Evolutionary conservation across 2,888 invertebrate species (phyloP).

Genomic region (Caenorhabditis plicata): DNA sequence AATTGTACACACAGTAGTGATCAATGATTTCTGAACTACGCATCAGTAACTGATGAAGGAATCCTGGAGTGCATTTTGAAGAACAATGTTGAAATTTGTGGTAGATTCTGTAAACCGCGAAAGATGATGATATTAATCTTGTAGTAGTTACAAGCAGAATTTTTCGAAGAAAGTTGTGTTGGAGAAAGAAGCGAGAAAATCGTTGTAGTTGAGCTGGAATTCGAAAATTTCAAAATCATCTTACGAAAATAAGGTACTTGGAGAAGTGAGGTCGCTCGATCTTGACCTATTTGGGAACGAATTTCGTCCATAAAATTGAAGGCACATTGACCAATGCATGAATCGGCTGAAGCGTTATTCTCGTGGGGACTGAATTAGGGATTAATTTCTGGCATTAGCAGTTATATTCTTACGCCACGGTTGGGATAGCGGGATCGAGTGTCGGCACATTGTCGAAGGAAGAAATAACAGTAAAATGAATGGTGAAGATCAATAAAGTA

Average conservation of each 20-base stretch:
- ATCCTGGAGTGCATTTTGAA: constrained; percentile 58
- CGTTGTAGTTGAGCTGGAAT: constrained; percentile 61
- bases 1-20: constrained; percentile 63
- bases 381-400: not conserved
- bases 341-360: constrained; percentile 50
- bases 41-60: constrained; percentile 57
- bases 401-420: constrained; percentile 41
- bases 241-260: constrained; percentile 1
- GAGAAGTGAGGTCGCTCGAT: constrained; percentile 42
- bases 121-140: constrained; percentile 6
- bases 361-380: constrained; percentile 41
- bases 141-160: constrained; percentile 61
- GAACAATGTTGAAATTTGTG: constrained; percentile 60
- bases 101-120: constrained; percentile 47
- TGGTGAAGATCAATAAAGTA: constrained; percentile 1
- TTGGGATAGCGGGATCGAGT: constrained; percentile 54
- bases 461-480: not conserved
- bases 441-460: constrained; percentile 27
- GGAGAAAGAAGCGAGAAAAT: constrained; percentile 58
- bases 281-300: constrained; percentile 49
- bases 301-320: constrained; percentile 58
- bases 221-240: no score
- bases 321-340: constrained; percentile 62
- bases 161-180: constrained; percentile 61
- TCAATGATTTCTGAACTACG: constrained; percentile 60